Evolutionary conservation across 2,888 invertebrate species (phyloP), one percentile per base, ranked within the genome.

Genomic region (Napeogenes inachia): DNA sequence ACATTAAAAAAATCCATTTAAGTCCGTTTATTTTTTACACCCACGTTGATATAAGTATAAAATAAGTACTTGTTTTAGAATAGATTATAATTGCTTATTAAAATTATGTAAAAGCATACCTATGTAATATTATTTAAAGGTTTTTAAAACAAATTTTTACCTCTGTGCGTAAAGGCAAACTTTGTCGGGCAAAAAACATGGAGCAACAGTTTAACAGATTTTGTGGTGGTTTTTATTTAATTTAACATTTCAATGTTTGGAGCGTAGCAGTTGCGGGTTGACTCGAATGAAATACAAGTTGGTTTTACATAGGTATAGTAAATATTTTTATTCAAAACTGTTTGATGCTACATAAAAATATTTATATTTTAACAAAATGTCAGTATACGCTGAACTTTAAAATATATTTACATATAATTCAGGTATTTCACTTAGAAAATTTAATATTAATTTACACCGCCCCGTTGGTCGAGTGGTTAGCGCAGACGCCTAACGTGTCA

Each of bases 201-300:
- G 59, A 54, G 50, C 47, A 61, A 47, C 45, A 45, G 54, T 45
- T 62, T 56, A 62, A 59, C 62, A 60, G 56, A 60, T 63, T 63
- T 63, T 60, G 46, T 63, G 38, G 63, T 46, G 45, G 54, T 60
- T 60, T 63, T 60, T 46, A 59, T 61, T 56, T 45, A 57, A 57
- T 61, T 63, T 60, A 57, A 50, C 56, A 47, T 63, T 63, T 57
- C 13, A 57, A 54, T n/a, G 45, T 33, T 55, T 30, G 54, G 30
- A 59, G 54, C 30, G 50, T 32, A 30, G 45, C 13, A 54, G 30
- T 59, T 59, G 56, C 50, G 56, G 53, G 56, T 62, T 56, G 55
- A 45, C 42, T 62, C n/a, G 12, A 50, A 50, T 50, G 21, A 50
- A 50, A 50, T 50, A 50, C 50, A 50, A 50, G 30, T 50, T 50